Percentiles rank a stretch among this genome's conserved stretches.
Conservation (phyloP, 2,113 vertebrate genomes). For the Onychostruthus taczanowskii region DNA sequence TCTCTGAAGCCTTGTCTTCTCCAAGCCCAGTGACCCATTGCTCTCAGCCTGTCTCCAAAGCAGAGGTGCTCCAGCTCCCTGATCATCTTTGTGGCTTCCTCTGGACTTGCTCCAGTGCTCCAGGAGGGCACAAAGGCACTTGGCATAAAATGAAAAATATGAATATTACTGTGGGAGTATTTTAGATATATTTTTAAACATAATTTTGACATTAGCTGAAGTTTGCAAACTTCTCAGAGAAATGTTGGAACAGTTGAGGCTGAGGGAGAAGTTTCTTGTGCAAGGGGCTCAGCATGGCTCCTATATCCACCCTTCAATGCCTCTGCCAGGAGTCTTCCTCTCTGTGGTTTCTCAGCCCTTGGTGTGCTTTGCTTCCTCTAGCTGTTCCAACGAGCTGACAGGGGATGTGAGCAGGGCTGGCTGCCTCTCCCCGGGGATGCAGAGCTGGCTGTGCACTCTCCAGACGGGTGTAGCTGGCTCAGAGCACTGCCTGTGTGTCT, state of each 20-base stretch:
- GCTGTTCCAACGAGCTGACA: not conserved
- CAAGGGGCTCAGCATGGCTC: not conserved
- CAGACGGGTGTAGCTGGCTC: not conserved
- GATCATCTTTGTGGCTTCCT: not conserved
- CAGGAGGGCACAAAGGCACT: not conserved
- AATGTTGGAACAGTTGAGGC: not conserved
- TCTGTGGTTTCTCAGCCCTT: not conserved
- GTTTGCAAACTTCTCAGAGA: not conserved
- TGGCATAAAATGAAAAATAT: not conserved
- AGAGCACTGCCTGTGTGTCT: not conserved
- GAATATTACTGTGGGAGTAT: not conserved
- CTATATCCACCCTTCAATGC: rapidly evolving
- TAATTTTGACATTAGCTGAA: not conserved
- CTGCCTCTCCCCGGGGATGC: not conserved
- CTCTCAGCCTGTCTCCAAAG: not conserved
- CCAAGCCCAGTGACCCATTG: not conserved
- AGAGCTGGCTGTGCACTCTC: not conserved
- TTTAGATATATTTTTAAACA: not conserved
- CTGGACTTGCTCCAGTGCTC: not conserved
- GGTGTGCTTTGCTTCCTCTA: not conserved
- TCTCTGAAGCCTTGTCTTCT: not conserved
- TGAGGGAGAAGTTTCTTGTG: not conserved
- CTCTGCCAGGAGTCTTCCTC: not conserved
- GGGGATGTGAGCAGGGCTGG: not conserved
- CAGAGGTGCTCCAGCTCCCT: not conserved